Evolutionary conservation across 2,888 invertebrate genomes (phyloP).

Genomic region (Meandrusa payeni): DNA sequence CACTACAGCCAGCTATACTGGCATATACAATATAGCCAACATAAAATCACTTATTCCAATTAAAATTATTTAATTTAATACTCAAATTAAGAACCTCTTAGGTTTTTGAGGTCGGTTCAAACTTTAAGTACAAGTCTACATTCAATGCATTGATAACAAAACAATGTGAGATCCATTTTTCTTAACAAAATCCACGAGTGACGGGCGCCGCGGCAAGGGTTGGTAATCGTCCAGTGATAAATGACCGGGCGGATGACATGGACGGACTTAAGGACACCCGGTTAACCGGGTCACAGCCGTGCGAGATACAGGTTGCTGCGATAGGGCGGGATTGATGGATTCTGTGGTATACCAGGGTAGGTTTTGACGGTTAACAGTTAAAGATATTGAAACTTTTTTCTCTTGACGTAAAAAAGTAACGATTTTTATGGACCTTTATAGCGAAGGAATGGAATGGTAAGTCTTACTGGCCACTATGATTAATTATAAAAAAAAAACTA

Average conservation of each 20-base stretch:
- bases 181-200: slow-evolving; percentile 52
- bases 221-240: slow-evolving; percentile 67
- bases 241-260: slow-evolving; percentile 53
- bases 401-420: no score
- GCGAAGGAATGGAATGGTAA: no score
- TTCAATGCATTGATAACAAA: slow-evolving; percentile 7
- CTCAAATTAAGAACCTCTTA: no score
- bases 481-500: no score
- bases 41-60: no score
- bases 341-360: slow-evolving; percentile 6
- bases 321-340: slow-evolving; percentile 60
- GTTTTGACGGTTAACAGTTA: slow-evolving; percentile 6
- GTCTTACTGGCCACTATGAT: no score
- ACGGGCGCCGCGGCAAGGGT: slow-evolving; percentile 54
- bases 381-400: background rate
- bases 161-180: slow-evolving; percentile 55
- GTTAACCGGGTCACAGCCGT: slow-evolving; percentile 59
- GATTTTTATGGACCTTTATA: no score
- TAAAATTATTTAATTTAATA: no score
- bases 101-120: no score
- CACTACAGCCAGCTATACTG: no score
- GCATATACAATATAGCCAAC: no score
- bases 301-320: slow-evolving; percentile 46
- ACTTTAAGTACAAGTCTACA: no score
- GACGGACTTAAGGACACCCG: slow-evolving; percentile 47